phyloP scores from a whole-genome alignment of 2,797 vertebrate species.

The Sciaenops ocellatus region DNA sequence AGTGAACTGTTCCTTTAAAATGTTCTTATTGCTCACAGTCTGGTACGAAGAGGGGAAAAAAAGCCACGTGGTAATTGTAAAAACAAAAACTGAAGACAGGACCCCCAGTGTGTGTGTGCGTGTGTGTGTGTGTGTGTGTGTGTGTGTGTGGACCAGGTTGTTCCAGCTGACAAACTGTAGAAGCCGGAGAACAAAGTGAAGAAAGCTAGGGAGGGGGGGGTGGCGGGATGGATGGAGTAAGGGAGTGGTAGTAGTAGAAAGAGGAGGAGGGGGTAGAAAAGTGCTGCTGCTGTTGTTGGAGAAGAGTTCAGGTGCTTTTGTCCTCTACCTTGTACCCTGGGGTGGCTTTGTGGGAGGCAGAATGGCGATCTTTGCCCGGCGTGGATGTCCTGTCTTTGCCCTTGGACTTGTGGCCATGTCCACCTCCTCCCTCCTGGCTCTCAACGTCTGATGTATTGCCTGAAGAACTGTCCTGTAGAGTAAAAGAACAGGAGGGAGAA shows the following conservation, averaged over 20 bases:
- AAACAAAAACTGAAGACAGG: constrained; percentile 69
- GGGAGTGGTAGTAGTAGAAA: constrained; percentile 79
- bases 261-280: constrained; percentile 82
- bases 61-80: constrained; percentile 48
- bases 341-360: constrained; percentile 92
- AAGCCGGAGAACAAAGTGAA: constrained; percentile 76
- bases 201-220: constrained; percentile 69
- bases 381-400: constrained; percentile 91
- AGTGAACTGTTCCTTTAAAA: constrained; percentile 76
- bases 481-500: not conserved
- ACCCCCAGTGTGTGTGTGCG: constrained; percentile 39
- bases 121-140: constrained; percentile 27
- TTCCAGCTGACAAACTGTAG: constrained; percentile 77
- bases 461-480: constrained; percentile 94
- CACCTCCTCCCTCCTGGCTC: constrained; percentile 92
- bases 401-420: constrained; percentile 90
- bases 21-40: constrained; percentile 85
- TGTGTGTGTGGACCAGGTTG: constrained; percentile 53
- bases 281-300: constrained; percentile 86
- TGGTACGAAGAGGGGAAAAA: constrained; percentile 59
- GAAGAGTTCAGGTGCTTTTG: constrained; percentile 98
- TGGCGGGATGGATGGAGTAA: constrained; percentile 77
- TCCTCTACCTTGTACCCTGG: constrained; percentile 99
- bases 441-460: constrained; percentile 96
- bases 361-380: constrained; percentile 91